A percentile compares a stretch with the other conserved stretches of the same genome.
Evolutionary conservation across 2,113 vertebrate species (phyloP).

Genomic region (Cinclus cinclus): DNA sequence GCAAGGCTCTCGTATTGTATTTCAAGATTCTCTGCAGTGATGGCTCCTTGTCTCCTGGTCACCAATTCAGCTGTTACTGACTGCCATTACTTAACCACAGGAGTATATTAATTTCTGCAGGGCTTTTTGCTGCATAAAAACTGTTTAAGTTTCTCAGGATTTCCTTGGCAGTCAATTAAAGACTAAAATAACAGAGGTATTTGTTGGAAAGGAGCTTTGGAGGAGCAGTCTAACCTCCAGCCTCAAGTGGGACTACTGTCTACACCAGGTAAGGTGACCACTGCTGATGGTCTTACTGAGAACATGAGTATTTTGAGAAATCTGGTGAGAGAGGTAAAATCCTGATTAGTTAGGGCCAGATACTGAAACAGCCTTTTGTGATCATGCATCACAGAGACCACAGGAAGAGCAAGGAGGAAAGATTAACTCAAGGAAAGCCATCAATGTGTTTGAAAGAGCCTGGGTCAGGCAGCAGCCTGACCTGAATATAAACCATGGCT

Average conservation of each 20-base stretch:
- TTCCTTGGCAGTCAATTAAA: background rate
- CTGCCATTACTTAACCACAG: background rate
- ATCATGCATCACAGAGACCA: background rate
- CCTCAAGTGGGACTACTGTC: background rate
- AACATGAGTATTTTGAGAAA: background rate
- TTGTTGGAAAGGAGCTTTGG: background rate
- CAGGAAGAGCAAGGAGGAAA: background rate
- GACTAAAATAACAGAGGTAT: background rate
- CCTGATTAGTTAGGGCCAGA: background rate
- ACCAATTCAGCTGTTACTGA: background rate
- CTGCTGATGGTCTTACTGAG: background rate
- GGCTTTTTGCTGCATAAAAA: fast-evolving
- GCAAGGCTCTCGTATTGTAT: background rate
- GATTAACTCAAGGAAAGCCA: background rate
- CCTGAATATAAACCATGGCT: fast-evolving
- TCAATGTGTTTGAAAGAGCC: background rate
- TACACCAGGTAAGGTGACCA: background rate
- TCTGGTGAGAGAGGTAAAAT: background rate
- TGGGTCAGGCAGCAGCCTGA: background rate
- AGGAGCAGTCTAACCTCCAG: background rate
- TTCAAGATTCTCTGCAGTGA: background rate
- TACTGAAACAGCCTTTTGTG: background rate
- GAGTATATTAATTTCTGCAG: background rate
- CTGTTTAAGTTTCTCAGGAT: background rate
- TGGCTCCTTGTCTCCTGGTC: background rate